Evolutionary conservation across 2,797 vertebrate species (phyloP).

Genomic region (Dendrocincla fuliginosa): DNA sequence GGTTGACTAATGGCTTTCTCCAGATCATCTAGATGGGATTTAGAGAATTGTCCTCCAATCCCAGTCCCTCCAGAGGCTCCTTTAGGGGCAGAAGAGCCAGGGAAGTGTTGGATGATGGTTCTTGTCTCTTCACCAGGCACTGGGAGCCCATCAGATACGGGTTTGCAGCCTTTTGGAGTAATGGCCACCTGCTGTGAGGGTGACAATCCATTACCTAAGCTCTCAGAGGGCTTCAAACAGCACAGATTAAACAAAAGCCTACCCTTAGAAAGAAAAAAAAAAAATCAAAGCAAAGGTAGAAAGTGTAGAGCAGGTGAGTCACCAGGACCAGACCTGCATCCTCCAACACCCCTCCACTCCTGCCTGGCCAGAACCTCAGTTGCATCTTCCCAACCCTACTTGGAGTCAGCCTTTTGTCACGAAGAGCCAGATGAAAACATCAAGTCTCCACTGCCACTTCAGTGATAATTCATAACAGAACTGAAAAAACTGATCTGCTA

Average conservation of each 20-base stretch:
- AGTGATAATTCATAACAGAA: conserved; percentile 51
- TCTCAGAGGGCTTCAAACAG: neutral
- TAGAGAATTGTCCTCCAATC: neutral
- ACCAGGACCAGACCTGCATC: neutral
- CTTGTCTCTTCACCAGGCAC: neutral
- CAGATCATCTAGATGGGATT: neutral
- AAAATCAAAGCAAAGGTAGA: neutral
- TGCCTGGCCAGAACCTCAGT: neutral
- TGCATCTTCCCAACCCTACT: neutral
- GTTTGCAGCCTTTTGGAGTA: neutral
- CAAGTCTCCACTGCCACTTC: conserved; percentile 1
- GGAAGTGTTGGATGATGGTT: neutral
- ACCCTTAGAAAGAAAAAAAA: neutral
- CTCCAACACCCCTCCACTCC: neutral
- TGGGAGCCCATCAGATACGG: neutral
- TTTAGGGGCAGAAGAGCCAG: neutral
- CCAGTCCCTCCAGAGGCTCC: neutral
- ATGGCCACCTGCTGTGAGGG: rapidly evolving
- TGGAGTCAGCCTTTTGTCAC: neutral
- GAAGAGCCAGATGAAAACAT: neutral
- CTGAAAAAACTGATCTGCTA: conserved; percentile 7
- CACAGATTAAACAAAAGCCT: neutral
- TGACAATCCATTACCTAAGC: neutral
- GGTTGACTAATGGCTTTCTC: neutral
- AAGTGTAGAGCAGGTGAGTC: neutral